Evolutionary conservation across 1,140 invertebrate genomes (phyloP).

Genomic region (Anadara kagoshimensis): DNA sequence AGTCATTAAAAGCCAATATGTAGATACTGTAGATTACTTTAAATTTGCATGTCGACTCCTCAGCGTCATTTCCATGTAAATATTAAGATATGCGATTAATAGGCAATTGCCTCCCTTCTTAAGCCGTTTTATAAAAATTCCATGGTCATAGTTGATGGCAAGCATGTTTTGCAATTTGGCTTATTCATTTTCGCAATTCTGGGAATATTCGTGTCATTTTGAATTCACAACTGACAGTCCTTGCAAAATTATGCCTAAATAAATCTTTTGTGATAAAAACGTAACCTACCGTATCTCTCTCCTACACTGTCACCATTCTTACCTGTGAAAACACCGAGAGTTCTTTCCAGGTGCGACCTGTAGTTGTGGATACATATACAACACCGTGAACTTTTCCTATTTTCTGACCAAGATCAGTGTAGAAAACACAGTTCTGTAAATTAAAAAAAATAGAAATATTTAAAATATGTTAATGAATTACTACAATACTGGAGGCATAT

Average conservation of each 20-base stretch:
- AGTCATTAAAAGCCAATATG: neutral
- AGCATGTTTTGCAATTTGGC: too few relatives aligned
- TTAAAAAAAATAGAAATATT: slow-evolving; percentile 14
- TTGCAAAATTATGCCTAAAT: too few relatives aligned
- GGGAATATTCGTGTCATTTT: too few relatives aligned
- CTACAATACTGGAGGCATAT: too few relatives aligned
- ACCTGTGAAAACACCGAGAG: slow-evolving; percentile 65
- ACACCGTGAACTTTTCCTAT: slow-evolving; percentile 52
- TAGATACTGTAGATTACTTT: neutral
- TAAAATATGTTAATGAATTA: neutral
- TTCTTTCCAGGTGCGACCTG: slow-evolving; percentile 61
- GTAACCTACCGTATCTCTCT: too few relatives aligned
- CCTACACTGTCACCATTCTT: too few relatives aligned
- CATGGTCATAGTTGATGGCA: too few relatives aligned
- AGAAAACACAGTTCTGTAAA: slow-evolving; percentile 64
- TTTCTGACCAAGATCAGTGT: slow-evolving; percentile 64
- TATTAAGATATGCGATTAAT: neutral
- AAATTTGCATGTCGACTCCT: neutral
- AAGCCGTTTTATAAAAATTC: too few relatives aligned
- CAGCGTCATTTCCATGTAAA: neutral
- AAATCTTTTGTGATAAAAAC: too few relatives aligned
- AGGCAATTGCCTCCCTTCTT: too few relatives aligned
- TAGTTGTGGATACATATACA: slow-evolving; percentile 67
- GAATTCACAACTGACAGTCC: too few relatives aligned
- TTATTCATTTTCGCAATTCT: too few relatives aligned